A percentile compares a stretch with the other conserved stretches of the same genome.
These are phyloP conservation scores for Sclerurus mexicanus DNA, from an alignment of 2,113 vertebrate species.

Conservation along the genomic window DNA sequence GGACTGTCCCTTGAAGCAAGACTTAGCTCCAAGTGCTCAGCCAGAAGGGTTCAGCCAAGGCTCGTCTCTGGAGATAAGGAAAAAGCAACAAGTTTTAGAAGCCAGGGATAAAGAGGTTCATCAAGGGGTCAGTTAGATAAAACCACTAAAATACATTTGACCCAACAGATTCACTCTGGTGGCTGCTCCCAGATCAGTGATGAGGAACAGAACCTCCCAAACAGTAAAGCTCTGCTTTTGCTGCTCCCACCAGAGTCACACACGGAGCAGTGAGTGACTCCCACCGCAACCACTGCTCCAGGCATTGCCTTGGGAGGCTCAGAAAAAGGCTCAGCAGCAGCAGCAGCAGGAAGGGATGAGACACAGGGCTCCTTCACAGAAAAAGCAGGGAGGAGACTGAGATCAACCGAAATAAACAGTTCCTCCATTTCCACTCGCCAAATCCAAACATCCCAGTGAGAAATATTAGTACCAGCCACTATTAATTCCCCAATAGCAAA, in stretches of 20 bases:
- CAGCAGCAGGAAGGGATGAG: not conserved
- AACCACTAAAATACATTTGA: not conserved
- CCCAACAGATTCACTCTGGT: not conserved
- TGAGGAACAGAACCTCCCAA: not conserved
- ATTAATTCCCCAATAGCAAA: not conserved
- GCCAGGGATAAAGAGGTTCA: not conserved
- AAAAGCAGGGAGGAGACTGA: rapidly evolving
- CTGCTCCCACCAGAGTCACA: not conserved
- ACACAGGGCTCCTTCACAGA: not conserved
- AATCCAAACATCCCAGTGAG: not conserved
- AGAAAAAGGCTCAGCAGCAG: not conserved
- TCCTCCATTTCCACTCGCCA: not conserved
- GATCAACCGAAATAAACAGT: not conserved
- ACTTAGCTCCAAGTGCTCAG: rapidly evolving
- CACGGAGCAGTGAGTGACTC: rapidly evolving
- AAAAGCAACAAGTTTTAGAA: not conserved
- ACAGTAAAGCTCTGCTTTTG: not conserved
- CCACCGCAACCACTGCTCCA: not conserved
- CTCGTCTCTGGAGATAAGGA: not conserved
- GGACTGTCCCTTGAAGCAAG: not conserved
- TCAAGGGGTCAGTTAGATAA: not conserved
- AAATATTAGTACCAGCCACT: not conserved
- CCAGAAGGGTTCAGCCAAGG: not conserved
- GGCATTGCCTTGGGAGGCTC: not conserved
- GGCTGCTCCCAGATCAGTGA: not conserved